Base-by-base conservation (phyloP, 2,888 invertebrate genomes). In the Troides oblongomaculatus region DNA sequence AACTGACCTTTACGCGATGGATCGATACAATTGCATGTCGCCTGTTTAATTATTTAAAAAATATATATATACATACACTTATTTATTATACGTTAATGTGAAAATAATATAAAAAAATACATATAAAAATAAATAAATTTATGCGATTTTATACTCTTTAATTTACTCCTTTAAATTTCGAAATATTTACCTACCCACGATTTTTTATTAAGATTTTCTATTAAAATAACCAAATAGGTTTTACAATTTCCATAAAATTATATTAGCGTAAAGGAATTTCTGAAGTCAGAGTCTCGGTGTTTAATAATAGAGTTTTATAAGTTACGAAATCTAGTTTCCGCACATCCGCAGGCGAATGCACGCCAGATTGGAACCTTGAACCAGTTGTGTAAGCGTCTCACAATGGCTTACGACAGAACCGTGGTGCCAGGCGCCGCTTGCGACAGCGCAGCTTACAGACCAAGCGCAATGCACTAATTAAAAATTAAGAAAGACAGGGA, bases 291-390 rank as follows among this genome's bases (percentile, higher is more conserved):
- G 12, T 57, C 66, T 70, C 73, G 73, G 68, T 70, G 73, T 73
- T 75, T 74, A 74, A 72, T 72, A 73, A 71, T 73, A 74, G 71
- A 72, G 74, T 74, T 71, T 21, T 64, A 71, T 71, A 71, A 73
- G 77, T 77, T 71, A 82, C 73, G 72, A 77, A 78, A 74, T 80
- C 78, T 84, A 85, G 86, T 90, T 89, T 89, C 88, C 90, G 88
- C 79, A 89, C 87, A 90, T 91, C 91, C 90, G 89, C 81, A 79
- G 89, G 88, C 90, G 88, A 91, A 87, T 86, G 92, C 86, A 88
- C 86, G 85, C 82, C 79, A 83, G 84, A 84, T 79, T 77, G 80
- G 83, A 90, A 90, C 92, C 92, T 92, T 92, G 92, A 91, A 90
- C 91, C 90, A 92, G 80, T 92, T 92, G 92, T 86, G 91, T 89